Evolutionary conservation across 2,888 invertebrate genomes (phyloP), one percentile per base, ranked within the genome.

Genomic region (Drosophila mulleri): DNA sequence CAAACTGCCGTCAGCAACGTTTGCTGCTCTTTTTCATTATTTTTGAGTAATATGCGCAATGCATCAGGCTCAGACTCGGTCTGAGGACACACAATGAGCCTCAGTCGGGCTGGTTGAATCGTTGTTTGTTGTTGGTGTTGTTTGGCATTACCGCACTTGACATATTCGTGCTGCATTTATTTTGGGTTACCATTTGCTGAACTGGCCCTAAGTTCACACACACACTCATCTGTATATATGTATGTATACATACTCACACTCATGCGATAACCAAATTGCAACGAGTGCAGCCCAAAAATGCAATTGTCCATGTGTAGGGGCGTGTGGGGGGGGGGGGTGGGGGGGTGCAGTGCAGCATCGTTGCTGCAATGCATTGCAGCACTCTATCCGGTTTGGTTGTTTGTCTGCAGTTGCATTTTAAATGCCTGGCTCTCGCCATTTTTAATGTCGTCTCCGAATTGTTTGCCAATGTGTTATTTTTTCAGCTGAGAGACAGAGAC

Each of bases 21-120:
- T 74, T 72, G 67, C 67, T 57, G 56, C 65, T 63, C 65, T 54
- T 69, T 68, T 80, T 68, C 75, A 83, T 88, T 88, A 85, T 77
- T 88, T 88, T 80, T 80, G 87, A 88, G 89, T 86, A 83, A 83
- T 88, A 80, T 86, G 58, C 72, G 87, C 81, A 83, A 83, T 83
- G 84, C 89, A 83, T 86, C 83, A 88, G 83, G 73, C 80, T 82
- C 79, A 78, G 58, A 58, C 60, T 29, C 23, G 23, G 44, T 18
- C 54, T 53, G 44, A 45, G 35, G 37, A 50, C 47, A 57, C 50
- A 53, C 61, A 73, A 71, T 75, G 56, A 66, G 61, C 57, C 56
- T 32, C 47, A 42, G 56, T 57, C 56, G 45, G 42, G 16, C 35
- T 35, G 35, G 32, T 35, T 32, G 32, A 11, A 32, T n/a, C n/a